Evolutionary conservation across 23 tunicate species (phyloP).

Genomic region (Diplosoma virens): DNA sequence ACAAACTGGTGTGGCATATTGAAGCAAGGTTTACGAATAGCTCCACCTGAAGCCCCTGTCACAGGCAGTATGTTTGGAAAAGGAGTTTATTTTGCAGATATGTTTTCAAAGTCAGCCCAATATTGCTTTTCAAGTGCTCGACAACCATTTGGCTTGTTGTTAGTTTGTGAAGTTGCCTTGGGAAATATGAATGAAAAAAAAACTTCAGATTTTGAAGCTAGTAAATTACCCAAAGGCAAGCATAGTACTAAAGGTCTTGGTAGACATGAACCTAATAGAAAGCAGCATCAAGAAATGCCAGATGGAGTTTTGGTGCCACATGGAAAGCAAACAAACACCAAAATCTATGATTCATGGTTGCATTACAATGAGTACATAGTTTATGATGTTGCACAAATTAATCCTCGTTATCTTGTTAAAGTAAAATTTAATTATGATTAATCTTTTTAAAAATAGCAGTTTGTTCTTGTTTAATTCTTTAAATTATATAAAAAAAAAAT

Average conservation of each 20-base stretch:
- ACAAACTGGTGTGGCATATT: constrained; percentile 87
- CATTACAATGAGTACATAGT: constrained; percentile 62
- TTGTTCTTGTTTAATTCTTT: too few relatives aligned
- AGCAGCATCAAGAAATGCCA: neutral
- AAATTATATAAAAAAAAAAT: too few relatives aligned
- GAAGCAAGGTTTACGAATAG: constrained; percentile 73
- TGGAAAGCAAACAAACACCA: constrained; percentile 41
- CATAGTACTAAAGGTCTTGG: constrained; percentile 67
- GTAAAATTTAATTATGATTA: constrained; percentile 18
- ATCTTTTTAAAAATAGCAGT: neutral
- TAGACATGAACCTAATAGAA: constrained; percentile 29
- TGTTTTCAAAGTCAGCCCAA: constrained; percentile 79
- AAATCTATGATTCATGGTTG: neutral
- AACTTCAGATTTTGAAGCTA: constrained; percentile 36
- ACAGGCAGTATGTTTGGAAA: constrained; percentile 88
- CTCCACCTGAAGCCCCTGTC: constrained; percentile 82
- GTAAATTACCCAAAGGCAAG: constrained; percentile 52
- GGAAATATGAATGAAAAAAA: constrained; percentile 31
- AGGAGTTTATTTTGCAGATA: constrained; percentile 89
- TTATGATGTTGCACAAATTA: constrained; percentile 51
- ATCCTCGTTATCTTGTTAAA: constrained; percentile 46
- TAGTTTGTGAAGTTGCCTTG: constrained; percentile 83
- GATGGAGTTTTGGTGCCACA: constrained; percentile 51
- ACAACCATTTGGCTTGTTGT: constrained; percentile 53
- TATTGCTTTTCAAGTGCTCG: constrained; percentile 53